Conservation (phyloP, 2,113 vertebrate species). For the Sinocyclocheilus rhinocerous region DNA sequence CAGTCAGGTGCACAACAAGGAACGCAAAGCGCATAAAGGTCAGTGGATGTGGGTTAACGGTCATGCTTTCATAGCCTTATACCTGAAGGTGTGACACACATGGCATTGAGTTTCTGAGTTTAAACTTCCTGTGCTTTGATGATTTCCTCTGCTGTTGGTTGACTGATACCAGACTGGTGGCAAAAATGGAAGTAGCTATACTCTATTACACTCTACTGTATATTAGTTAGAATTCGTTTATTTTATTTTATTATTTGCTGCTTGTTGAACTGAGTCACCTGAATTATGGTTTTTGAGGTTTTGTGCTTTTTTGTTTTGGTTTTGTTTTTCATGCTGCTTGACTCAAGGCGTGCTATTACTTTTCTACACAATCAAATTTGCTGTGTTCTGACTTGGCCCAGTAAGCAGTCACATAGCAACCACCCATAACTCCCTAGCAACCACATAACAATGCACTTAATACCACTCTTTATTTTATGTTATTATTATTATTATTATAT, state of each 20-base stretch:
- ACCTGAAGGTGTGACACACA: not conserved
- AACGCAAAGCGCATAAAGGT: not conserved
- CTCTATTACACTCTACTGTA: too few species aligned
- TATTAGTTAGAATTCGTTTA: too few species aligned
- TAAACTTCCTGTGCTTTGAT: conserved; percentile 67
- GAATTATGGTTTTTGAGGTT: not conserved
- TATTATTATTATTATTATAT: too few species aligned
- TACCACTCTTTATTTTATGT: too few species aligned
- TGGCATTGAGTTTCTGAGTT: conserved; percentile 18
- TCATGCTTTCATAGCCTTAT: not conserved
- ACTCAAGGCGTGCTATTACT: too few species aligned
- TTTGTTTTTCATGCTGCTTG: not conserved
- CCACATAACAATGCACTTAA: too few species aligned
- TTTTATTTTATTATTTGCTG: too few species aligned
- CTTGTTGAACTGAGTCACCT: too few species aligned
- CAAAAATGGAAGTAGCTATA: too few species aligned
- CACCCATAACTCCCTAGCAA: not conserved
- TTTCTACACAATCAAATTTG: not conserved
- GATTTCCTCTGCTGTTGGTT: conserved; percentile 18
- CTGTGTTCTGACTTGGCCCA: not conserved
- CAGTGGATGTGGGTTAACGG: not conserved
- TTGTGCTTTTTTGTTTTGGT: not conserved
- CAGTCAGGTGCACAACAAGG: not conserved
- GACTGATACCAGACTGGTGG: not conserved
- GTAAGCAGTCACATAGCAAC: not conserved